Base-by-base conservation (phyloP, 2,888 invertebrate species). In the Pristionchus mayeri region DNA sequence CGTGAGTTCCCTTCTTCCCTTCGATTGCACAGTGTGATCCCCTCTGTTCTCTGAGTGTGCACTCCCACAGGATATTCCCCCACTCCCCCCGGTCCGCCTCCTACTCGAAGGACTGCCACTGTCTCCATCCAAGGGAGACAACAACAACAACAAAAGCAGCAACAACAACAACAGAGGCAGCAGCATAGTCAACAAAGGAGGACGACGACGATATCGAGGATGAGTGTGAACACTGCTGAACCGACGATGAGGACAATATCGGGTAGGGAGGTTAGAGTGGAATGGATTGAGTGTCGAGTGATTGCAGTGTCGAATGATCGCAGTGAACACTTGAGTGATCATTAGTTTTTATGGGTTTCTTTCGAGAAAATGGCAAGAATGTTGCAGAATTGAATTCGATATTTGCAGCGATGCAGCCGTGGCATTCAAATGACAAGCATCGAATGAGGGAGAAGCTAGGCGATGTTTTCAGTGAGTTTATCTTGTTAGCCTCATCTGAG, bases 401-500 rank as follows among this genome's bases (percentile, higher is more conserved):
- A 0, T 6, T 86, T 89, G 63, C 86, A 90, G 90, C 89, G 6
- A 85, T 87, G 52, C 88, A 89, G 50, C 89, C 90, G 7, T 90
- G 90, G 90, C 90, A 90, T 85, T 88, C 89, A 60, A 89, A 89
- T 34, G 90, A 89, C 85, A 89, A 89, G 81, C 86, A 87, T 71
- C 86, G 87, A 48, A 89, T 89, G 88, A 87, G 88, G 78, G 90
- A 90, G 85, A 85, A 86, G 63, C 81, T 89, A 24, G 87, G 87
- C 0, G 87, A 88, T 60, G 87, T 88, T 44, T 87, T 87, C 63
- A 87, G 89, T 89, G 37, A 86, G 87, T 86, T 63, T n/a, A n/a
- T n/a, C n/a, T n/a, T n/a, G n/a, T n/a, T n/a, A n/a, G n/a, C n/a
- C n/a, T n/a, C n/a, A n/a, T n/a, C n/a, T n/a, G n/a, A n/a, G n/a